phyloP scores from a whole-genome alignment of 1,140 invertebrate species.

The Parapsyche elsis region DNA sequence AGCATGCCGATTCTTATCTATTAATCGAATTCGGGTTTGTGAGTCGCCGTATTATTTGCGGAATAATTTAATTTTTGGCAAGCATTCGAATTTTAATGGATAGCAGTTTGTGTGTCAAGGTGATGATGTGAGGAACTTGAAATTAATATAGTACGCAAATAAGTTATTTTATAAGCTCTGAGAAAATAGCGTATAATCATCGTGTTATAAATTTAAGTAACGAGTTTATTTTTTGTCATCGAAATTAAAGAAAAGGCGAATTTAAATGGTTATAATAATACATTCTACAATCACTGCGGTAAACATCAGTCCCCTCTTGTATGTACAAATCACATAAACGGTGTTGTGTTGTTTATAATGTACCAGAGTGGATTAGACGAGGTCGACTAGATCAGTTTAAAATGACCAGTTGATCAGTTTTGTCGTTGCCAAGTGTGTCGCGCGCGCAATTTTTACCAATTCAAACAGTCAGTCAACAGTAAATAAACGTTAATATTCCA shows the following conservation, averaged over 20 bases:
- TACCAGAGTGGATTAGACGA: neutral
- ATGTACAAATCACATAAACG: neutral
- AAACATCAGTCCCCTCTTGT: neutral
- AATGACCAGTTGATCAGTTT: conserved; percentile 12
- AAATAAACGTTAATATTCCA: no score
- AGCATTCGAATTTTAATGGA: neutral
- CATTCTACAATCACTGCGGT: no score
- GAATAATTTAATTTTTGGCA: neutral
- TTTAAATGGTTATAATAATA: no score
- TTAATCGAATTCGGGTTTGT: neutral
- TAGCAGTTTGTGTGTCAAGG: neutral
- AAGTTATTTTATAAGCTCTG: no score
- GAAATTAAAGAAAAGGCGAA: no score
- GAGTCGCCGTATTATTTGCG: neutral
- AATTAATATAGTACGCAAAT: neutral
- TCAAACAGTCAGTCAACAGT: neutral
- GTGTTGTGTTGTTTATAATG: neutral
- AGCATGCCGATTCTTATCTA: no score
- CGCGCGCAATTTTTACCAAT: neutral
- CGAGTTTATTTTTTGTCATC: no score
- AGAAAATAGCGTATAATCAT: no score
- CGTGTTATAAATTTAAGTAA: no score
- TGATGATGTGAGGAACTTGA: neutral
- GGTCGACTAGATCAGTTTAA: conserved; percentile 6
- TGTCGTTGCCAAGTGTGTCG: neutral